Base-by-base conservation (phyloP, 2,113 vertebrate genomes). In the Tyrannus savana region DNA sequence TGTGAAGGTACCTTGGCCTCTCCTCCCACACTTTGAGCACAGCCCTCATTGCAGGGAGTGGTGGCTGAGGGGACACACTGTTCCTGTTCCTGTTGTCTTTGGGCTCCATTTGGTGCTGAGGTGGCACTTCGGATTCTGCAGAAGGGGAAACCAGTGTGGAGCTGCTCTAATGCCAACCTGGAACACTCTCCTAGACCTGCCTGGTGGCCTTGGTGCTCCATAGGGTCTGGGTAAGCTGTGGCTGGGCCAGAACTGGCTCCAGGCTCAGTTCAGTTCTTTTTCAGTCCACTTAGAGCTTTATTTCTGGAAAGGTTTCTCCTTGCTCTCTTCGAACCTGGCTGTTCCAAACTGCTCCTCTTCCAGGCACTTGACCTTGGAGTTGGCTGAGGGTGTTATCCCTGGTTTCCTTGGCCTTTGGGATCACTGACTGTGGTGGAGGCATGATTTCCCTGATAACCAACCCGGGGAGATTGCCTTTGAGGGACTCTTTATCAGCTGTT, bases 361-460 rank as follows among this genome's bases (percentile, higher is more conserved):
- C 79, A 77, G 59, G 68, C 55, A 35, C 82, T 94, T 95, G 95
- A 93, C 92, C 95, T 96, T 96, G 93, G 71, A 63, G 50, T 33
- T 66, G 85, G 50, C 35, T 44, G 87, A 64, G 73, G 62, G 39
- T 82, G 81, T 79, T 95, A 81, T 53, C 73, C 92, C 80, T 41
- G 73, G 59, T 91, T 95, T 72, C 75, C 84, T 56, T 84, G 91
- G 93, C 94, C 94, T 93, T 89, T 90, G 93, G 92, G 93, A 73
- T 67, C 30, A 59, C 66, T 84, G 85, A 58, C 81, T 62, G 67
- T 11, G 25, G 85, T 35, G 28, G 85, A 33, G 75, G 81, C 67
- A 27, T 9, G 92, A 66, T 79, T 86, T 49, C 30, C 18, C 59
- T 74, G 90, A 94, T 82, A 94, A 89, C 79, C 62, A 9, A 24